phyloP scores from a whole-genome alignment of 2,888 invertebrate genomes.

The Ligdia adustata region DNA sequence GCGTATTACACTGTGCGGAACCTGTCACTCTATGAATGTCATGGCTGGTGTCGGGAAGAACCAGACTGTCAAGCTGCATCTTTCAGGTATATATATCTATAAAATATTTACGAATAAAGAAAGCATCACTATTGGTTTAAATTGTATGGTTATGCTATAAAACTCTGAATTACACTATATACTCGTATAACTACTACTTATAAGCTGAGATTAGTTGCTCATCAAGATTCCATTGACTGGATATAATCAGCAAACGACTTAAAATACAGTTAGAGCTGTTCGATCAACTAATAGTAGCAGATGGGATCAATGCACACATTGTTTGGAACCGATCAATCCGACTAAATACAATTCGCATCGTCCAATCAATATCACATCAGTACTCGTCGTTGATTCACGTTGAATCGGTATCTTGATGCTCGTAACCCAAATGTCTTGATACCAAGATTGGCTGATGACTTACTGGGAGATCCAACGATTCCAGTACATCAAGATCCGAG shows the following conservation, averaged over 20 bases:
- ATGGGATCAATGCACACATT: slow-evolving; percentile 35
- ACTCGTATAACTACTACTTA: too few relatives aligned
- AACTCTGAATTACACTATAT: neutral
- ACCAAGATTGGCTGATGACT: slow-evolving; percentile 49
- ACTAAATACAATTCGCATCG: slow-evolving; percentile 48
- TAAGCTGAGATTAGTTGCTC: neutral
- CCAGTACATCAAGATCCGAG: slow-evolving; percentile 47
- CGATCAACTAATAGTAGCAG: slow-evolving; percentile 30
- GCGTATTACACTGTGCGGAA: slow-evolving; percentile 97
- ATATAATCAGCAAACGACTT: slow-evolving; percentile 15
- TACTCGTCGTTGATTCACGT: slow-evolving; percentile 64
- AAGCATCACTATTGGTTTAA: too few relatives aligned
- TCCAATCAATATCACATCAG: slow-evolving; percentile 52
- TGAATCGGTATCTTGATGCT: slow-evolving; percentile 61
- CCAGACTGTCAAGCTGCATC: slow-evolving; percentile 96
- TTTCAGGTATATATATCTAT: too few relatives aligned
- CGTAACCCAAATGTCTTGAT: slow-evolving; percentile 75
- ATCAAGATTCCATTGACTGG: slow-evolving; percentile 1
- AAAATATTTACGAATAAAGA: too few relatives aligned
- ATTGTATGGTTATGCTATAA: too few relatives aligned
- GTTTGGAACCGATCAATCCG: slow-evolving; percentile 31
- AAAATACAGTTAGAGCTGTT: slow-evolving; percentile 18
- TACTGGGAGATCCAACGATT: slow-evolving; percentile 73
- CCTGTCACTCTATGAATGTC: slow-evolving; percentile 95
- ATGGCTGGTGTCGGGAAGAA: slow-evolving; percentile 97